Evolutionary conservation across 2,888 invertebrate genomes (phyloP), one percentile per base, ranked within the genome.

Genomic region (Tholera decimalis): DNA sequence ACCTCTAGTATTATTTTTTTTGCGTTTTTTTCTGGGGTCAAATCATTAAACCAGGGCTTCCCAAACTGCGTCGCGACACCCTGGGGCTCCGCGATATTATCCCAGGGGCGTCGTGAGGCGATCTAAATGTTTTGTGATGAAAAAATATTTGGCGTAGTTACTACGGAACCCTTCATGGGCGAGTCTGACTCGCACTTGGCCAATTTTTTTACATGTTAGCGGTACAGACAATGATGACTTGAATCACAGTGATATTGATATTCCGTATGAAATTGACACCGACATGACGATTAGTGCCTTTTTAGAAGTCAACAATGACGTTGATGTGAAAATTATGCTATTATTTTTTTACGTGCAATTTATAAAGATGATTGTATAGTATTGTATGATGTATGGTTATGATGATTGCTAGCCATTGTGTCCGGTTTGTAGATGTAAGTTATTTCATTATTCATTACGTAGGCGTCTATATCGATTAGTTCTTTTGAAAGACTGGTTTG

Each of bases 251-350:
- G 18, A 37, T 11, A 69, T 41, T 13, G 33, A 68, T 43, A 49
- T 22, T 49, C 68, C 41, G 54, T 37, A 70, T 67, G 30, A 5
- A 33, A 46, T 46, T 46, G 46, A 33, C 30, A 44, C 35, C 37
- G 41, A 54, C 24, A 6, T 26, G 47, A 49, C 35, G 28, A 54
- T 61, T 46, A 15, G n/a, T 50, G 24, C n/a, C 41, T 44, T 50
- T 50, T 39, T 33, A 3, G 22, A 26, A 11, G 26, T n/a, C 11
- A 43, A 43, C 49, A 56, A 65, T 33, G 24, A 18, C n/a, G 11
- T 0, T 20, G 9, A 35, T n/a, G 1, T 61, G 33, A 35, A 1
- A 15, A 24, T 61, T 15, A 15, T 43, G 11, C 11, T 20, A 24
- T 33, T 56, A 1, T 0, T 60, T 30, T n/a, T 59, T 41, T 24